A percentile compares a stretch with the other conserved stretches of the same genome.
Evolutionary conservation across 2,797 vertebrate genomes (phyloP).

Genomic region (Sebastes vulpes): DNA sequence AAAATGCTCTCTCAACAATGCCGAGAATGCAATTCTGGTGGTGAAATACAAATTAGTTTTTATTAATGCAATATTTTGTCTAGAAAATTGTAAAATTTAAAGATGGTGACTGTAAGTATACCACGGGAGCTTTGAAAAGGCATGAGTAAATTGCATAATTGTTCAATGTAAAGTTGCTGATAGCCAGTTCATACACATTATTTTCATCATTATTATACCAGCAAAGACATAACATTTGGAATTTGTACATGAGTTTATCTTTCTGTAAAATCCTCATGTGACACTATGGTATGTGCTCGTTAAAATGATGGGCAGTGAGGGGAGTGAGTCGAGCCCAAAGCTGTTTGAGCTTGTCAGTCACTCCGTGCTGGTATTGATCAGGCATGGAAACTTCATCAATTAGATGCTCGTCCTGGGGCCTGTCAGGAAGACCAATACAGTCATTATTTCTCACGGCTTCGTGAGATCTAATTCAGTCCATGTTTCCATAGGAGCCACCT

Average conservation of each 20-base stretch:
- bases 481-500: background rate
- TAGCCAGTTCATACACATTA: background rate
- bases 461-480: constrained; percentile 19
- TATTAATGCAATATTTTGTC: background rate
- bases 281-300: background rate
- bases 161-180: background rate
- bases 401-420: constrained; percentile 26
- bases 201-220: background rate
- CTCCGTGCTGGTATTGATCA: constrained; percentile 61
- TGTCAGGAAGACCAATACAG: constrained; percentile 46
- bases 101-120: background rate
- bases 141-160: background rate
- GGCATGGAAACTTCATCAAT: constrained; percentile 50
- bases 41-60: background rate
- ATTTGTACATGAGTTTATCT: background rate
- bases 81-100: background rate
- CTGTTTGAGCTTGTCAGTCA: constrained; percentile 42
- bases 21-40: too few species aligned
- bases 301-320: constrained; percentile 1
- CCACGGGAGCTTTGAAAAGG: background rate
- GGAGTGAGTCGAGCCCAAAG: background rate
- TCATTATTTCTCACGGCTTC: constrained; percentile 13
- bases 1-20: background rate
- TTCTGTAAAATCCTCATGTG: background rate
- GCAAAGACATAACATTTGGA: background rate